Conservation (phyloP, 1,140 invertebrate genomes). For the Heliconius hermathena region DNA sequence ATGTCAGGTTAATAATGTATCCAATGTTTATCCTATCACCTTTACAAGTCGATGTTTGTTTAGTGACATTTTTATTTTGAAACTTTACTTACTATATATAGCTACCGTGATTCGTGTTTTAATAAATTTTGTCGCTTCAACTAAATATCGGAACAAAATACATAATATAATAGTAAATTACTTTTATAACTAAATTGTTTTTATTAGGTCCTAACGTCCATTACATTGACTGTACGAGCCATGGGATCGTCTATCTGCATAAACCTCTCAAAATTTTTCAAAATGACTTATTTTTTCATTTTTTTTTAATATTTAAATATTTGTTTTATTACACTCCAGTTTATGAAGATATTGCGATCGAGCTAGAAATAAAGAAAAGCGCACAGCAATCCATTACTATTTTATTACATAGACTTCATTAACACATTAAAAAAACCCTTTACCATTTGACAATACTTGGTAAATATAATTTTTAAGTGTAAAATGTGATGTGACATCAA, state of each 20-base stretch:
- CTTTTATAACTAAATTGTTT: slow-evolving; percentile 36
- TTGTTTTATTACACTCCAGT: slow-evolving; percentile 26
- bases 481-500: slow-evolving; percentile 70
- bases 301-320: slow-evolving; percentile 28
- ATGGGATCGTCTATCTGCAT: slow-evolving; percentile 59
- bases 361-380: slow-evolving; percentile 70
- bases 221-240: slow-evolving; percentile 49
- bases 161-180: slow-evolving; percentile 27
- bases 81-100: slow-evolving; percentile 10
- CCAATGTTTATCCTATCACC: slow-evolving; percentile 35
- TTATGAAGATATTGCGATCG: slow-evolving; percentile 60
- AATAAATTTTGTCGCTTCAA: slow-evolving; percentile 27
- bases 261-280: slow-evolving; percentile 42
- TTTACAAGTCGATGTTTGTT: slow-evolving; percentile 19
- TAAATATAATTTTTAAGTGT: slow-evolving; percentile 79
- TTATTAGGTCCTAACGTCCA: slow-evolving; percentile 51
- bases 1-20: slow-evolving; percentile 49
- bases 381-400: slow-evolving; percentile 65
- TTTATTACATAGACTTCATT: slow-evolving; percentile 48
- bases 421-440: slow-evolving; percentile 54
- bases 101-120: slow-evolving; percentile 10
- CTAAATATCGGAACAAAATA: slow-evolving; percentile 33
- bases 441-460: slow-evolving; percentile 80
- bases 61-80: slow-evolving; percentile 20
- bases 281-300: background rate